A percentile compares a stretch with the other conserved stretches of the same genome.
Conservation (phyloP, 2,113 vertebrate genomes). For the Lophius piscatorius region DNA sequence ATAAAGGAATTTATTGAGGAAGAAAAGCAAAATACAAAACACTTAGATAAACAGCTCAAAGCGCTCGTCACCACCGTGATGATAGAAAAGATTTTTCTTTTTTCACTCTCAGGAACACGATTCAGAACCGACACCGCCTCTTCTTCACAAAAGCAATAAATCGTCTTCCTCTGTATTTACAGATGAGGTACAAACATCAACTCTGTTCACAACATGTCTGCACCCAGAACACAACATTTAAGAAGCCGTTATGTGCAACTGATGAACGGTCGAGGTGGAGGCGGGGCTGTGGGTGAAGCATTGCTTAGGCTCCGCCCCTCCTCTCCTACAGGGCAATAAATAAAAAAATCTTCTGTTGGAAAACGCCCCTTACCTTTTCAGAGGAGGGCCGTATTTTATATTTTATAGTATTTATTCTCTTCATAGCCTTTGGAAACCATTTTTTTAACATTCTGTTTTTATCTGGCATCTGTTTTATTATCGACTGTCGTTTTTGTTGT, state of each 20-base stretch:
- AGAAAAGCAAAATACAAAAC: slow-evolving; percentile 79
- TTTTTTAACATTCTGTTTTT: too few relatives aligned
- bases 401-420: too few relatives aligned
- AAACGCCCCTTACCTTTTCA: too few relatives aligned
- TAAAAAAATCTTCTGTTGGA: slow-evolving; percentile 28
- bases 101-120: slow-evolving; percentile 45
- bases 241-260: slow-evolving; percentile 70
- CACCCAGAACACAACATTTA: slow-evolving; percentile 74
- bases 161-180: slow-evolving; percentile 73
- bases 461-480: too few relatives aligned
- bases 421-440: too few relatives aligned
- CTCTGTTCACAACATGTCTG: slow-evolving; percentile 74
- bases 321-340: slow-evolving; percentile 30
- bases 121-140: slow-evolving; percentile 58
- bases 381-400: too few relatives aligned
- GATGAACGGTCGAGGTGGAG: slow-evolving; percentile 55
- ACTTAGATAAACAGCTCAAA: slow-evolving; percentile 70
- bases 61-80: slow-evolving; percentile 62
- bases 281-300: too few relatives aligned
- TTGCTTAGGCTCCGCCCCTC: background rate
- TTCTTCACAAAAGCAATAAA: slow-evolving; percentile 56
- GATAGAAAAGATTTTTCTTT: slow-evolving; percentile 62
- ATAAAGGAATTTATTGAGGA: slow-evolving; percentile 80
- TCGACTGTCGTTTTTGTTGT: too few relatives aligned
- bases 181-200: slow-evolving; percentile 80